A percentile compares a stretch with the other conserved stretches of the same genome.
phyloP scores from a whole-genome alignment of 2,113 vertebrate genomes.

The Embiotoca jacksoni region DNA sequence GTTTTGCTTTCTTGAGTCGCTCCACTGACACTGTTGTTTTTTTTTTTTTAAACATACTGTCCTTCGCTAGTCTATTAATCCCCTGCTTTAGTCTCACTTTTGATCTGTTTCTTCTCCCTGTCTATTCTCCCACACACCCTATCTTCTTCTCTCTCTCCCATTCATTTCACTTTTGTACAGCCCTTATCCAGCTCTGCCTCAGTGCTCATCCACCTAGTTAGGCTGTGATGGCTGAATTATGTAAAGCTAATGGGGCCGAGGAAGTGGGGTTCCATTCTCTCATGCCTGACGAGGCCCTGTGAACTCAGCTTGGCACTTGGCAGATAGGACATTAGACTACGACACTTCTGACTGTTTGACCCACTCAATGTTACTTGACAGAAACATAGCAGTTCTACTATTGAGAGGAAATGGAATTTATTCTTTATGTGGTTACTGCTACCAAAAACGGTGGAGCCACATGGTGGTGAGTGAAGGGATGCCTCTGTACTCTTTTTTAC shows the following conservation, averaged over 20 bases:
- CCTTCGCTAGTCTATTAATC: neutral
- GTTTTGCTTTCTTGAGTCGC: neutral
- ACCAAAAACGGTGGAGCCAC: neutral
- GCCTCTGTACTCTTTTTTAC: neutral
- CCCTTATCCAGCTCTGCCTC: slow-evolving; percentile 4
- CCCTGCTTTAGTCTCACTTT: slow-evolving; percentile 6
- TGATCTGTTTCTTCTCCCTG: neutral
- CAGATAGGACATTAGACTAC: slow-evolving; percentile 24
- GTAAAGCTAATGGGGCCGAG: slow-evolving; percentile 70
- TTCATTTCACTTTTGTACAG: slow-evolving; percentile 18
- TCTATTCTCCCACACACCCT: neutral
- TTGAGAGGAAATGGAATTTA: slow-evolving; percentile 1
- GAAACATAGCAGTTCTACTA: slow-evolving; percentile 12
- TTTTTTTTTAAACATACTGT: neutral
- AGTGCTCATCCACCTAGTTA: slow-evolving; percentile 59
- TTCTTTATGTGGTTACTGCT: neutral
- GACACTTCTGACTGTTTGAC: slow-evolving; percentile 30
- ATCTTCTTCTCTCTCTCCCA: neutral
- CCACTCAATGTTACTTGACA: slow-evolving; percentile 17
- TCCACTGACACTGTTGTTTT: neutral
- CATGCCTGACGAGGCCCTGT: slow-evolving; percentile 38
- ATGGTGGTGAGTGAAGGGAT: neutral
- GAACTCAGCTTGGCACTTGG: slow-evolving; percentile 46
- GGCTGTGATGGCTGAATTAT: slow-evolving; percentile 71
- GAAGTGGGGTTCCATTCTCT: slow-evolving; percentile 51